Conservation (phyloP, 2,888 invertebrate genomes). For the Mythimna loreyi region DNA sequence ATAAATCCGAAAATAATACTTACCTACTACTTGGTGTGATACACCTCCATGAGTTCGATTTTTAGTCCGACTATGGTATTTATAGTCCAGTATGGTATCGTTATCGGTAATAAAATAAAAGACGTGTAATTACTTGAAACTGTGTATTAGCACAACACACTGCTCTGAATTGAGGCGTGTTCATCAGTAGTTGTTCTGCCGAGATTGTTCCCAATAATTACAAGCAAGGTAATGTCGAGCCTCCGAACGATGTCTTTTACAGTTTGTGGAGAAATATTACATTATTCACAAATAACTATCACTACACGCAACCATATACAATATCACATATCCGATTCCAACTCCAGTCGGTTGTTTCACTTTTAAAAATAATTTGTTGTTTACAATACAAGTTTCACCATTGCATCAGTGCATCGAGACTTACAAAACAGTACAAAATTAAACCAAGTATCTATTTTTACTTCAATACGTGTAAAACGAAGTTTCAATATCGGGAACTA, state of each 20-base stretch:
- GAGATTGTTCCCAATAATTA: slow-evolving; percentile 58
- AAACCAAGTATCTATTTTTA: slow-evolving; percentile 18
- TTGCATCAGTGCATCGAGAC: slow-evolving; percentile 29
- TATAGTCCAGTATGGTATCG: too few relatives aligned
- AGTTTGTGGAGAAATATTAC: slow-evolving; percentile 59
- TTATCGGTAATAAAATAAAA: slow-evolving; percentile 58
- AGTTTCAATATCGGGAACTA: slow-evolving; percentile 4
- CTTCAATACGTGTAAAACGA: not conserved
- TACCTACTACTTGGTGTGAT: too few relatives aligned
- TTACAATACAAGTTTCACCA: slow-evolving; percentile 28
- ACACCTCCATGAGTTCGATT: too few relatives aligned
- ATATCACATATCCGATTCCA: slow-evolving; percentile 64
- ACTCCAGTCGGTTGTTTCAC: slow-evolving; percentile 50
- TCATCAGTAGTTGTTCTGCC: slow-evolving; percentile 51
- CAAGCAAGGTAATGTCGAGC: slow-evolving; percentile 50
- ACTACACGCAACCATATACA: slow-evolving; percentile 62
- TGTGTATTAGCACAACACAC: slow-evolving; percentile 66
- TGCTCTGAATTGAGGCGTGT: slow-evolving; percentile 62
- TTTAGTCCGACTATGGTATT: too few relatives aligned
- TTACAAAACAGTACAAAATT: slow-evolving; percentile 35
- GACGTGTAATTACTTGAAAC: slow-evolving; percentile 49
- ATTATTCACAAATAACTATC: slow-evolving; percentile 63
- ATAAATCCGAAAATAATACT: too few relatives aligned
- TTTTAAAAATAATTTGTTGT: slow-evolving; percentile 35
- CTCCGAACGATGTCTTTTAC: slow-evolving; percentile 51